Base-by-base conservation (phyloP, 2,797 vertebrate species). In the Ceyx erithaca region DNA sequence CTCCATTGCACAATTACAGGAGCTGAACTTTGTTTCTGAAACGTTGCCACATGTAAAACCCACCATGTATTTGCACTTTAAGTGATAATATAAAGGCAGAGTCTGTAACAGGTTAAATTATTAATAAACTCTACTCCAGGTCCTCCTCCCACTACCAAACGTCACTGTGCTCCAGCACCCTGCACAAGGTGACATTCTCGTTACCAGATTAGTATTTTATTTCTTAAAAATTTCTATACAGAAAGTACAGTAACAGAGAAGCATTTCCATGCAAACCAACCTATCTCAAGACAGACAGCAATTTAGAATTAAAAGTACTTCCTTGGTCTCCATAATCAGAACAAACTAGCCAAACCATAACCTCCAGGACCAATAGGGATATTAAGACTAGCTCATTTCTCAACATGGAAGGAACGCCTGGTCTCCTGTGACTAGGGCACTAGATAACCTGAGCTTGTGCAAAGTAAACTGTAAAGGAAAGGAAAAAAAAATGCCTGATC, bases 21-120 rank as follows among this genome's bases (percentile, higher is more conserved):
- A 94, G 69, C 88, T 91, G 91, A 94, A 48, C 31, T 95, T 95
- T 93, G 73, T 92, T 94, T 96, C 96, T 96, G 72, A 94, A 93
- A 85, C 70, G 87, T 18, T 78, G 73, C 85, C 92, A 92, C 57
- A 78, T 88, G 73, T 90, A 94, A 97, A 94, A 87, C 95, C 92
- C 87, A 92, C 41, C 21, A 11, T 87, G 58, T n/a, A 51, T 82
- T 75, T 91, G 89, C 33, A 71, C 68, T 79, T 77, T 21, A 73
- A 94, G 72, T 33, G 66, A 79, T 48, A 83, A 71, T 70, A 71
- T 87, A 82, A 88, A 88, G 67, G 52, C 43, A 80, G 62, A 87
- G 54, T 30, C 30, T 46, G 40, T 23, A 81, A 28, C 59, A 89
- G 85, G 40, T 61, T 35, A 15, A 85, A 37, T 59, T 90, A 88